Evolutionary conservation across 2,797 vertebrate genomes (phyloP).

Genomic region (Dromococcyx pavoninus): DNA sequence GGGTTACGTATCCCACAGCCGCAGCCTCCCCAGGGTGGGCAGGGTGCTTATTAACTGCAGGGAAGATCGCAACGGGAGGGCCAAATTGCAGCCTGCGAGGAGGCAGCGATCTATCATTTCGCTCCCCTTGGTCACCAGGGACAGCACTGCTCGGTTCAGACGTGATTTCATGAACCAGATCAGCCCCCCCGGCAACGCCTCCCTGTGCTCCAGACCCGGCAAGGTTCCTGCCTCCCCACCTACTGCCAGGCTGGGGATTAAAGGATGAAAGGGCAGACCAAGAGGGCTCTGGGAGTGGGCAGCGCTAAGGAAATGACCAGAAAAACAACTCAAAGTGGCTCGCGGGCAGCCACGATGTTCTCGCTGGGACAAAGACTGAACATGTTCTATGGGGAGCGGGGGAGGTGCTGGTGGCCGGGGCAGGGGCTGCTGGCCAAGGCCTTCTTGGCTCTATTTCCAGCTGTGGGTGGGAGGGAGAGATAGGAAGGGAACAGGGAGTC

Average conservation of each 20-base stretch:
- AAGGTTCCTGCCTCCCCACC: not conserved
- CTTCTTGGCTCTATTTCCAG: not conserved
- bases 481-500: not conserved
- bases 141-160: constrained; percentile 1
- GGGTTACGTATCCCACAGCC: constrained; percentile 23
- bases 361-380: not conserved
- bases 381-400: not conserved
- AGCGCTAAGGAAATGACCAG: not conserved
- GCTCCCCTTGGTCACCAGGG: not conserved
- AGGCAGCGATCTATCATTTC: constrained; percentile 8
- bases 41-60: constrained; percentile 59
- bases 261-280: not conserved
- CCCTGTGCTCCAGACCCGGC: not conserved
- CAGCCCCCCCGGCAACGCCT: not conserved
- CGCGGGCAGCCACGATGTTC: not conserved
- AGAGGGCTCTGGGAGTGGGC: not conserved
- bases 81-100: constrained; percentile 39
- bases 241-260: not conserved
- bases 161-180: not conserved
- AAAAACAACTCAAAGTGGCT: not conserved
- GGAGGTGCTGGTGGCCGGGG: not conserved
- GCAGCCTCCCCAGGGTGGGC: constrained; percentile 19
- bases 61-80: not conserved
- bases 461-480: not conserved
- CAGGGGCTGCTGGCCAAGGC: not conserved